These are phyloP conservation scores for Synanthedon myopaeformis DNA, from an alignment of 2,888 invertebrate genomes.

Conservation along the genomic window DNA sequence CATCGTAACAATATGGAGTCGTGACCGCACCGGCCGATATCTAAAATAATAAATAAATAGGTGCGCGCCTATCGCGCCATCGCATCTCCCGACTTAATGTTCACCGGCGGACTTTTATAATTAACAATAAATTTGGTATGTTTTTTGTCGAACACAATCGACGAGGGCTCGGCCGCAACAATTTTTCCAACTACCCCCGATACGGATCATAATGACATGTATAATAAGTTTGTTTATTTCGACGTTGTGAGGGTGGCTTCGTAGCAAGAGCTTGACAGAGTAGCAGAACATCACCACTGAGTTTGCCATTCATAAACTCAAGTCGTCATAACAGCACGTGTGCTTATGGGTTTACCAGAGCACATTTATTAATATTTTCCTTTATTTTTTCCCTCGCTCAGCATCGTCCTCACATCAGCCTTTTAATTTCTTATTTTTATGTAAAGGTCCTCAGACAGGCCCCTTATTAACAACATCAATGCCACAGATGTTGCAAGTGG, in stretches of 20 bases:
- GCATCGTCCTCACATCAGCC: no score
- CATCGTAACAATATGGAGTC: constrained; percentile 66
- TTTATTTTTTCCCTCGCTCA: no score
- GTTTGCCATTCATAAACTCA: no score
- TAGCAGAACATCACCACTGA: no score
- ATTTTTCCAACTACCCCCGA: constrained; percentile 53
- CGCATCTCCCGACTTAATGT: constrained; percentile 64
- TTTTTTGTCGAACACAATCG: constrained; percentile 47
- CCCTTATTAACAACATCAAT: no score
- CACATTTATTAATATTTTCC: no score
- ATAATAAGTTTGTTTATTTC: background rate
- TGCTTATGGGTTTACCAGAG: no score
- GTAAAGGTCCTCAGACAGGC: no score
- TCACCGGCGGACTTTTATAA: constrained; percentile 64
- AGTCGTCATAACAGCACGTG: no score
- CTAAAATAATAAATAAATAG: constrained; percentile 70
- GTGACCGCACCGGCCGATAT: constrained; percentile 63
- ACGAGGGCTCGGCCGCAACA: constrained; percentile 39
- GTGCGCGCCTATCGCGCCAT: constrained; percentile 48
- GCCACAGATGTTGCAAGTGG: no score
- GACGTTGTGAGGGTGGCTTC: background rate
- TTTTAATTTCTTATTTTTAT: no score
- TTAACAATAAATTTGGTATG: constrained; percentile 68
- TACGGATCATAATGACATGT: constrained; percentile 58
- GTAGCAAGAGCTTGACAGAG: no score